Percentiles rank a stretch among this genome's conserved stretches.
Conservation (phyloP, 2,797 vertebrate genomes). For the Arrhamphus sclerolepis region DNA sequence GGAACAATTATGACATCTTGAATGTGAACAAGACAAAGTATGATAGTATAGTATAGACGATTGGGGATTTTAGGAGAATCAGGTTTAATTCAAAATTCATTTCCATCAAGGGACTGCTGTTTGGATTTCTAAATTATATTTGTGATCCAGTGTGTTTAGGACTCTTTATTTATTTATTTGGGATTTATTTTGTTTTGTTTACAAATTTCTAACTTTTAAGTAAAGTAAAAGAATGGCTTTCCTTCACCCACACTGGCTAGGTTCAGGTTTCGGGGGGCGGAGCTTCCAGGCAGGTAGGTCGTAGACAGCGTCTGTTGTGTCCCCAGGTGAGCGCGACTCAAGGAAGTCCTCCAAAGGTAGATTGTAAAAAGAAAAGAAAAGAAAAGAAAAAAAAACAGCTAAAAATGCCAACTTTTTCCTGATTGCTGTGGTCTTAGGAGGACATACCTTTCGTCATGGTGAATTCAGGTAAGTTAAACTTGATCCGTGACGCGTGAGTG, state of each 20-base stretch:
- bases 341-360: constrained; percentile 5
- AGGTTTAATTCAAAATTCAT: too few relatives aligned
- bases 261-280: constrained; percentile 35
- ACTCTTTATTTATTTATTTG: neutral
- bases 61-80: too few relatives aligned
- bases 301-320: neutral
- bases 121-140: neutral
- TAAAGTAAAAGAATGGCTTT: too few relatives aligned
- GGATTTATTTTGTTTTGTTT: too few relatives aligned
- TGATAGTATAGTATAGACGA: too few relatives aligned
- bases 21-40: too few relatives aligned
- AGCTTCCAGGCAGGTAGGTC: constrained; percentile 35
- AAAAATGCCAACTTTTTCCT: constrained; percentile 39
- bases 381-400: neutral
- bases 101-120: too few relatives aligned
- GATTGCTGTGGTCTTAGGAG: constrained; percentile 30
- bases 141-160: neutral
- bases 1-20: too few relatives aligned
- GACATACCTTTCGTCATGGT: constrained; percentile 59
- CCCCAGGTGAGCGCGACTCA: constrained; percentile 44
- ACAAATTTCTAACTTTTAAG: neutral
- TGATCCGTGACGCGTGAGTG: neutral
- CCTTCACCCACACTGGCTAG: too few relatives aligned
- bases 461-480: constrained; percentile 63
- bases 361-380: neutral